Evolutionary conservation across 1,140 invertebrate genomes (phyloP).

Genomic region (Drosophila hydei): DNA sequence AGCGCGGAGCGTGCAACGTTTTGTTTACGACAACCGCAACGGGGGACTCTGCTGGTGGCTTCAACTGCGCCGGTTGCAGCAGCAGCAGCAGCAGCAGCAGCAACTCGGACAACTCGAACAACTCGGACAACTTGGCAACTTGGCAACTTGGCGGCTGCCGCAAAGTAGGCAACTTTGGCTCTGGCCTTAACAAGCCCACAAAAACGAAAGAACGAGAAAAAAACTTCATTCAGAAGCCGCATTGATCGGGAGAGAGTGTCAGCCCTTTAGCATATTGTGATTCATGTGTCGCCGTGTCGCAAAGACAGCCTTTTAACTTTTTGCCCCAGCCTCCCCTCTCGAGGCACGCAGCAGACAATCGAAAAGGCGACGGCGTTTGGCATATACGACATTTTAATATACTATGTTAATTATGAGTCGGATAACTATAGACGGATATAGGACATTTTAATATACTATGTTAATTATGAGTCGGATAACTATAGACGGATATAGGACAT

Average conservation of each 20-base stretch:
- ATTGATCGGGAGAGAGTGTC: slow-evolving; percentile 80
- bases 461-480: no score
- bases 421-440: no score
- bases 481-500: no score
- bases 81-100: not conserved
- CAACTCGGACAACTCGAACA: not conserved
- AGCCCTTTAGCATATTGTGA: slow-evolving; percentile 82
- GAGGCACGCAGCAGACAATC: slow-evolving; percentile 21
- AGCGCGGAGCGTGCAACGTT: slow-evolving; percentile 60
- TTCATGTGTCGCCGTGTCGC: slow-evolving; percentile 74
- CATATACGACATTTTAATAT: not conserved
- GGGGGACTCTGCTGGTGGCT: slow-evolving; percentile 63
- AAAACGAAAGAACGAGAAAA: no score
- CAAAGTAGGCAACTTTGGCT: slow-evolving; percentile 74
- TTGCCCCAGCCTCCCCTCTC: not conserved
- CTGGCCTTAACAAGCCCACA: slow-evolving; percentile 68
- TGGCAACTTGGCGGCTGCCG: slow-evolving; percentile 49
- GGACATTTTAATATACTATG: no score
- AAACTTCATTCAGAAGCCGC: slow-evolving; percentile 78
- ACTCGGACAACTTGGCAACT: slow-evolving; percentile 9
- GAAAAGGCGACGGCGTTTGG: slow-evolving; percentile 47
- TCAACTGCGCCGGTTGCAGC: slow-evolving; percentile 31
- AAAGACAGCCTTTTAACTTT: slow-evolving; percentile 69
- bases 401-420: slow-evolving; percentile 14
- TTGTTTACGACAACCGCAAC: slow-evolving; percentile 78